Conservation (phyloP, 2,888 invertebrate species). For the Heteropelma amictum region DNA sequence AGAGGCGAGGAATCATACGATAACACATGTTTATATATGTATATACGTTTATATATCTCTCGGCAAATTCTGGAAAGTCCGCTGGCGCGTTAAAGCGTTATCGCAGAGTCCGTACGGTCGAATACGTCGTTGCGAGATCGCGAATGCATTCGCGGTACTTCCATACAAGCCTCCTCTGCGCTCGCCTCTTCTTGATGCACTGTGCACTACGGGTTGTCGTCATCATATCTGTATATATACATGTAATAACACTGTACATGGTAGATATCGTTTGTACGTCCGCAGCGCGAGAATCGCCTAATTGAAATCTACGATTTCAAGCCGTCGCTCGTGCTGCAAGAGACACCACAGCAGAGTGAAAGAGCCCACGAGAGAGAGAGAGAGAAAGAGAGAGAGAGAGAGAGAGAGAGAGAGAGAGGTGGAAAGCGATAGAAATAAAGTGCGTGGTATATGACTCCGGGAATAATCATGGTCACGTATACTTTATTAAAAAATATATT, state of each 20-base stretch:
- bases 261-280: slow-evolving; percentile 48
- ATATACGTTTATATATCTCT: slow-evolving; percentile 31
- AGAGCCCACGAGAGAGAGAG: background rate
- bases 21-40: no score
- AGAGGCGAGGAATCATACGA: no score
- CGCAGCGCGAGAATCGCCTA: slow-evolving; percentile 59
- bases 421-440: slow-evolving; percentile 39
- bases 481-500: slow-evolving; percentile 39
- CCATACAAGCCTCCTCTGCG: slow-evolving; percentile 25
- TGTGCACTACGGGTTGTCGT: slow-evolving; percentile 53
- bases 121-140: slow-evolving; percentile 40
- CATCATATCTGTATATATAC: slow-evolving; percentile 30
- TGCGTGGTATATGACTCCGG: slow-evolving; percentile 35
- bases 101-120: slow-evolving; percentile 48
- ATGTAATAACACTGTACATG: slow-evolving; percentile 10
- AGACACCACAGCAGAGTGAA: slow-evolving; percentile 10
- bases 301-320: slow-evolving; percentile 76
- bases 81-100: slow-evolving; percentile 52
- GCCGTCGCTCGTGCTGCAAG: slow-evolving; percentile 56
- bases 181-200: slow-evolving; percentile 58
- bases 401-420: background rate
- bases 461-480: slow-evolving; percentile 42
- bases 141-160: slow-evolving; percentile 25
- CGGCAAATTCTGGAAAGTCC: slow-evolving; percentile 43
- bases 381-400: background rate